Evolutionary conservation across 2,888 invertebrate genomes (phyloP), one percentile per base, ranked within the genome.

Genomic region (Entomobrya proxima): DNA sequence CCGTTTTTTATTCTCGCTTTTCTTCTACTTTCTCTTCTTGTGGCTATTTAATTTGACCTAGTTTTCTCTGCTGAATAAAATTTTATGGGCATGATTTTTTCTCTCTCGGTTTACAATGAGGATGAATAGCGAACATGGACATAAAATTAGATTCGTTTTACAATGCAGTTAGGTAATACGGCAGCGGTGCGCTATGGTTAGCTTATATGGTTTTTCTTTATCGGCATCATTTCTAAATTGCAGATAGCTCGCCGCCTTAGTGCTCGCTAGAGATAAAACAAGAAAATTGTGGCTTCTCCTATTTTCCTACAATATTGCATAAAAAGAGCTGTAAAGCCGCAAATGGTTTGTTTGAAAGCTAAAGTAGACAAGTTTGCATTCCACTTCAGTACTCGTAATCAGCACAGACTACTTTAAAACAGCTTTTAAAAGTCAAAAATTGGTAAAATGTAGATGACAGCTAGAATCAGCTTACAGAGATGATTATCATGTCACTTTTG

Each of bases 1-100:
- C 74, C 69, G 80, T 81, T 74, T 69, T 64, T 61, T 69, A 44
- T 44, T 40, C 67, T 40, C 24, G 67, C 24, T 40, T 64, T 58
- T 67, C 37, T 69, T 80, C 58, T 69, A 44, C 67, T 58, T 67
- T 27, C 55, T 80, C 58, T 69, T 69, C 67, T 52, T 52, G 50
- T 79, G 69, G 80, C 80, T 80, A 69, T 80, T 80, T 80, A 80
- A 80, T 80, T 80, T 80, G 80, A 72, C 80, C 80, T 50, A 80
- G 80, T 80, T 80, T 77, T 69, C 72, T 55, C 72, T 35, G 52
- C 30, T 72, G 80, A 80, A 72, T 69, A 80, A 80, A 80, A 47
- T 69, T 80, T 80, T 69, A 80, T 80, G 80, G 18, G 72, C 37
- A 80, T 52, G 69, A 37, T 44, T 72, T 69, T 79, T 80, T 77